These are phyloP conservation scores for Pangasius krempfi DNA, from an alignment of 2,797 vertebrate species.

Conservation along the genomic window DNA sequence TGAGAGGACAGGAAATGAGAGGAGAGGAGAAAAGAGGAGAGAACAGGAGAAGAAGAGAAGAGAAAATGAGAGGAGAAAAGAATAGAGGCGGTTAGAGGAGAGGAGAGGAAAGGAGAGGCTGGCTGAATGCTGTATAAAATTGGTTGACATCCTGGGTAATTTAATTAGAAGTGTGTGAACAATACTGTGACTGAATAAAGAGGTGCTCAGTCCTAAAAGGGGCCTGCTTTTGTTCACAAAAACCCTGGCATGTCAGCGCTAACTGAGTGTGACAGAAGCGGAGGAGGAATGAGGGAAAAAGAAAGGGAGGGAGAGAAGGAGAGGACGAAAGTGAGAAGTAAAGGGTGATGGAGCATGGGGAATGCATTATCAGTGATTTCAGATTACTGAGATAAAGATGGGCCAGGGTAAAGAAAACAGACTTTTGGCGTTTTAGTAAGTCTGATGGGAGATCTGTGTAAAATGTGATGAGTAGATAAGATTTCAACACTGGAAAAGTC, in stretches of 20 bases:
- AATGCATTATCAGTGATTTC: slow-evolving; percentile 1
- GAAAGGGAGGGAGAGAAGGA: neutral
- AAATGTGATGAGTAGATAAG: neutral
- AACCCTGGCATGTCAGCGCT: slow-evolving; percentile 27
- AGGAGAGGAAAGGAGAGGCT: too few relatives aligned
- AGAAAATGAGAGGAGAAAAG: neutral
- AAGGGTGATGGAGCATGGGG: neutral
- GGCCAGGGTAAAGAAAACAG: neutral
- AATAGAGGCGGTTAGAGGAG: neutral
- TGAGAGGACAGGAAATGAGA: neutral
- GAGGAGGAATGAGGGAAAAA: slow-evolving; percentile 4
- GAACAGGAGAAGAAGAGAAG: neutral
- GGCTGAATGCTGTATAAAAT: neutral
- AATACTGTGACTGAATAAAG: slow-evolving; percentile 35
- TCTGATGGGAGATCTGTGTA: neutral
- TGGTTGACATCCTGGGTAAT: slow-evolving; percentile 9
- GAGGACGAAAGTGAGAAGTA: neutral
- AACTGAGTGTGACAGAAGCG: slow-evolving; percentile 19
- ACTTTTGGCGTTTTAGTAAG: neutral
- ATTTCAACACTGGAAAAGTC: neutral
- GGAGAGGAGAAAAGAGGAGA: neutral
- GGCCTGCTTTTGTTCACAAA: slow-evolving; percentile 22
- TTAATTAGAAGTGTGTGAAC: slow-evolving; percentile 42
- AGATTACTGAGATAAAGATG: slow-evolving; percentile 25
- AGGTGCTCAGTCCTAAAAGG: neutral